Conservation (phyloP, 2,888 invertebrate species). For the Amblyjoppa proteus region DNA sequence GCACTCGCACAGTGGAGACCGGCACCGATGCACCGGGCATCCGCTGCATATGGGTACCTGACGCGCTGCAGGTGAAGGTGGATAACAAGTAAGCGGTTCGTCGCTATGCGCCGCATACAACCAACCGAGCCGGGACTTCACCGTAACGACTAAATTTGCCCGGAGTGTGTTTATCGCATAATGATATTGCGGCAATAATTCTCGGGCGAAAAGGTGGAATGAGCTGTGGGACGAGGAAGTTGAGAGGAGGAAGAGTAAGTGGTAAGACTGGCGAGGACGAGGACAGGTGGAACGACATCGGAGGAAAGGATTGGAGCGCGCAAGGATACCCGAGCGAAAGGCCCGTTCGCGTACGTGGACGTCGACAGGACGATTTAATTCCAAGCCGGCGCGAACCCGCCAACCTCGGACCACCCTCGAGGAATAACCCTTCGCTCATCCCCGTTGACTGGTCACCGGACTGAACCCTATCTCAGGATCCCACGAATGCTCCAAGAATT, state of each 20-base stretch:
- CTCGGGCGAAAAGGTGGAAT: slow-evolving; percentile 37
- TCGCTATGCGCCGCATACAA: slow-evolving; percentile 30
- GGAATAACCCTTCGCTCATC: slow-evolving; percentile 62
- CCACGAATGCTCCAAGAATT: slow-evolving; percentile 52
- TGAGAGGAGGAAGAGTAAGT: not conserved
- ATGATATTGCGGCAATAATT: slow-evolving; percentile 70
- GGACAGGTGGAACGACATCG: slow-evolving; percentile 26
- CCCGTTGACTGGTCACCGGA: slow-evolving; percentile 49
- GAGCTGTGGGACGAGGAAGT: slow-evolving; percentile 25
- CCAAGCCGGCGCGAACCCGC: slow-evolving; percentile 27
- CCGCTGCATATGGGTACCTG: slow-evolving; percentile 30
- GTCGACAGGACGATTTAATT: slow-evolving; percentile 66
- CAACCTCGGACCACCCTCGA: slow-evolving; percentile 51
- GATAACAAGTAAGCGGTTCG: slow-evolving; percentile 55
- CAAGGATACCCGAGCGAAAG: slow-evolving; percentile 49
- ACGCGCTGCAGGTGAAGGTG: slow-evolving; percentile 41
- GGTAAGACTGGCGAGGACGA: not conserved
- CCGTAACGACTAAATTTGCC: slow-evolving; percentile 79
- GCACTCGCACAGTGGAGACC: slow-evolving; percentile 6
- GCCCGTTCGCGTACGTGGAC: slow-evolving; percentile 53
- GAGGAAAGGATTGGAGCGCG: slow-evolving; percentile 32
- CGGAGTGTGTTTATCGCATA: slow-evolving; percentile 74
- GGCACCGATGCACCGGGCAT: slow-evolving; percentile 34
- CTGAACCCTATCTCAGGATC: slow-evolving; percentile 15
- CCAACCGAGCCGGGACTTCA: slow-evolving; percentile 46